Evolutionary conservation across 2,888 invertebrate species (phyloP).

Genomic region (Drosophila seclusa): DNA sequence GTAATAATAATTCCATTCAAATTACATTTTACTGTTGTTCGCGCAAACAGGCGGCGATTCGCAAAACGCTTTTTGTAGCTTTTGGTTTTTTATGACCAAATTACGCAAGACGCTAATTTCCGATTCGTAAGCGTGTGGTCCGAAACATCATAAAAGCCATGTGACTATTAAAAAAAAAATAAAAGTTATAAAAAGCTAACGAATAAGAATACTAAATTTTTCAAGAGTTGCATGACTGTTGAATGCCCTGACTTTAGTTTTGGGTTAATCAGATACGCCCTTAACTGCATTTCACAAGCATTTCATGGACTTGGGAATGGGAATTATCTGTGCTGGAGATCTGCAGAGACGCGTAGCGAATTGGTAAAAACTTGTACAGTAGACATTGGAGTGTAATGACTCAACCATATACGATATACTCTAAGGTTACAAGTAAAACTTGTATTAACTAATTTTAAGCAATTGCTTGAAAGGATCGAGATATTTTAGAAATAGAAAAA

Average conservation of each 20-base stretch:
- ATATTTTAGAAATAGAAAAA: too few species aligned
- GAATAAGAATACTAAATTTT: slow-evolving; percentile 36
- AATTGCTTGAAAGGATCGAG: too few species aligned
- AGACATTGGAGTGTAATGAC: background rate
- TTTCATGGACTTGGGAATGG: slow-evolving; percentile 12
- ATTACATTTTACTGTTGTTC: slow-evolving; percentile 43
- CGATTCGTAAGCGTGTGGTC: slow-evolving; percentile 34
- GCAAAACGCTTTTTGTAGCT: slow-evolving; percentile 23
- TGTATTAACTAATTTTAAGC: background rate
- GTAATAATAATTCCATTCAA: slow-evolving; percentile 50
- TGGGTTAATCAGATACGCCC: slow-evolving; percentile 4
- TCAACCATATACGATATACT: background rate
- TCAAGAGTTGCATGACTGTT: slow-evolving; percentile 9
- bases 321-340: slow-evolving; percentile 54
- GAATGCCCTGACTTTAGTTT: slow-evolving; percentile 24
- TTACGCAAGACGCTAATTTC: slow-evolving; percentile 63
- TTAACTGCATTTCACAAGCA: slow-evolving; percentile 35
- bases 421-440: background rate
- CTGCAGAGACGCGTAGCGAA: slow-evolving; percentile 44
- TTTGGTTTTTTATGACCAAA: slow-evolving; percentile 28
- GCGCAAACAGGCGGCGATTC: slow-evolving; percentile 39
- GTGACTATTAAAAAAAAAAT: slow-evolving; percentile 14
- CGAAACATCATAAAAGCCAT: slow-evolving; percentile 25
- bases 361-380: slow-evolving; percentile 38
- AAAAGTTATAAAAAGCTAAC: slow-evolving; percentile 31